A percentile compares a stretch with the other conserved stretches of the same genome.
These are phyloP conservation scores for Hydriomena furcata DNA, from an alignment of 2,888 invertebrate species.

Conservation along the genomic window DNA sequence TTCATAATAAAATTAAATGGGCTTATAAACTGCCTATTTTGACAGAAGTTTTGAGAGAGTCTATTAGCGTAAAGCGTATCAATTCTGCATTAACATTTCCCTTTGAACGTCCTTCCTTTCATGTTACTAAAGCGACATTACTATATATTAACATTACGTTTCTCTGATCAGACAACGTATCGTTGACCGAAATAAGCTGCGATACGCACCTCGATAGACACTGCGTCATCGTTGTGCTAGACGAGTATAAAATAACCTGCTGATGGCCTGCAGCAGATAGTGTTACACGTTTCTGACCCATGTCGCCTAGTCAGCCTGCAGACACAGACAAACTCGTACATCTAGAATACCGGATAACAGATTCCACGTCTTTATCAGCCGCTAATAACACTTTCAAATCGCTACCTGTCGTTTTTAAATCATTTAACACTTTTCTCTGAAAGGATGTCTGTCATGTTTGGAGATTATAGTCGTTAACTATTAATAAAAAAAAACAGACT, in stretches of 20 bases:
- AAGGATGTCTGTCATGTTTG: too few relatives aligned
- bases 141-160: too few relatives aligned
- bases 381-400: background rate
- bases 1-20: background rate
- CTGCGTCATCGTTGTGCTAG: too few relatives aligned
- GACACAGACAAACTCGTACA: too few relatives aligned
- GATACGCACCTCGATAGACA: too few relatives aligned
- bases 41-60: background rate
- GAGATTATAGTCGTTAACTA: too few relatives aligned
- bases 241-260: too few relatives aligned
- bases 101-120: too few relatives aligned
- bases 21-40: background rate
- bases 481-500: too few relatives aligned
- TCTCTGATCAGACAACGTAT: background rate
- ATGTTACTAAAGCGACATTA: too few relatives aligned
- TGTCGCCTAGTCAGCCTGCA: slow-evolving; percentile 2
- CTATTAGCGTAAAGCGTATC: slow-evolving; percentile 1
- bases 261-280: too few relatives aligned
- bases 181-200: too few relatives aligned
- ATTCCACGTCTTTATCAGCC: background rate
- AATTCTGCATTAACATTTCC: background rate
- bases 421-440: background rate
- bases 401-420: background rate
- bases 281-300: background rate
- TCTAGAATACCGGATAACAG: background rate